Conservation (phyloP, 2,113 vertebrate species). For the Ophthalmolycus amberensis region DNA sequence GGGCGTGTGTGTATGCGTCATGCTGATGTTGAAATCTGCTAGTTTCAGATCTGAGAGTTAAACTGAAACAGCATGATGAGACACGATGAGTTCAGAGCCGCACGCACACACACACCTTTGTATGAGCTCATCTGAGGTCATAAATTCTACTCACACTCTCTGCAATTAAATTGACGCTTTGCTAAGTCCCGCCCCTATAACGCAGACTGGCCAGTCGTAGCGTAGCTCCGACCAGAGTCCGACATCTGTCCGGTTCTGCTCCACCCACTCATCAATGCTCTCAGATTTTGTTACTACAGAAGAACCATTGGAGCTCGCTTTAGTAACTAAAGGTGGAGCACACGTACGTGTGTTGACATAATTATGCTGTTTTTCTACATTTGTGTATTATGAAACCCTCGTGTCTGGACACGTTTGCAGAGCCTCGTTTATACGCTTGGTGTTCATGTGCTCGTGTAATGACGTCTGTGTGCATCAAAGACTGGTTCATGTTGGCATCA, state of each 20-base stretch:
- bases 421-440: no score
- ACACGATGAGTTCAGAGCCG: conserved; percentile 34
- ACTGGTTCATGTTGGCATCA: neutral
- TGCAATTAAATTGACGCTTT: no score
- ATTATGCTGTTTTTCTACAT: neutral
- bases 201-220: no score
- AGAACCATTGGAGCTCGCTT: no score
- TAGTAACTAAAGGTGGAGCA: neutral
- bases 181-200: no score
- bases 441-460: no score
- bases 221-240: no score
- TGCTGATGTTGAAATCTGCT: neutral
- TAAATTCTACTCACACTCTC: neutral
- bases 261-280: no score
- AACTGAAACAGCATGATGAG: neutral
- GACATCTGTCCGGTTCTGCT: no score
- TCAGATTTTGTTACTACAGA: no score
- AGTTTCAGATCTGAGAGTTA: neutral
- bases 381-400: neutral
- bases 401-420: neutral
- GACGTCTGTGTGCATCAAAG: neutral
- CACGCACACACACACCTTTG: conserved; percentile 29
- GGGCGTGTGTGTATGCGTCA: neutral
- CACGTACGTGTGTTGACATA: neutral
- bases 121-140: conserved; percentile 14